These are phyloP conservation scores for Formica selysi DNA, from an alignment of 1,140 invertebrate species.

Conservation along the genomic window DNA sequence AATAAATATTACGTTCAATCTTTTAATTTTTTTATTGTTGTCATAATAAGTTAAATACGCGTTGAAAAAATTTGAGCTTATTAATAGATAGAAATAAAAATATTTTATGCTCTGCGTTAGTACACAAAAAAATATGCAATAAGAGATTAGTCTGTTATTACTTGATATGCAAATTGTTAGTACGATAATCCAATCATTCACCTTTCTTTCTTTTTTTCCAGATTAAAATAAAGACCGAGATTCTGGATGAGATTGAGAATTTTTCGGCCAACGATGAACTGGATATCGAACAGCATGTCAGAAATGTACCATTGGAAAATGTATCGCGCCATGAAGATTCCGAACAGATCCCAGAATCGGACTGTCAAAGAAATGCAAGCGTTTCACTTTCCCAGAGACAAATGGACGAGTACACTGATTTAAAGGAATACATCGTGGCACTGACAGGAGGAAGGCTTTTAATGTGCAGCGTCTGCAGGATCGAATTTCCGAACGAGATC, in stretches of 20 bases:
- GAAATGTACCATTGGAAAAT: not conserved
- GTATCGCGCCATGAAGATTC: conserved; percentile 17
- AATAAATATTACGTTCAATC: not conserved
- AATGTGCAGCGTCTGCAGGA: conserved; percentile 69
- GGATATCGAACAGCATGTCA: not conserved
- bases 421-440: conserved; percentile 66
- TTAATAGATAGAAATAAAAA: not conserved
- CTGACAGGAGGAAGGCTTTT: conserved; percentile 47
- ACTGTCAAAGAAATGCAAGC: conserved; percentile 23
- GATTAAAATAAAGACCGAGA: conserved; percentile 68
- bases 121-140: not conserved
- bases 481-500: conserved; percentile 64
- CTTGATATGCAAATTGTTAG: not conserved
- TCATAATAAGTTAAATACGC: not conserved
- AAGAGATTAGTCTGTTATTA: not conserved
- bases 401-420: conserved; percentile 64
- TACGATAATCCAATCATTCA: not conserved
- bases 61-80: not conserved
- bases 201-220: conserved; percentile 5
- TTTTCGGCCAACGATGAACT: conserved; percentile 66
- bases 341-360: conserved; percentile 12
- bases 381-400: conserved; percentile 20
- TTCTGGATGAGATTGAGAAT: conserved; percentile 67
- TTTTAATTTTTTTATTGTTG: not conserved
- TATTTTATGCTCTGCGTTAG: not conserved